Percentiles rank a stretch among this genome's conserved stretches.
phyloP scores from a whole-genome alignment of 2,797 vertebrate genomes.

The Ctenochaetus hawaiiensis region DNA sequence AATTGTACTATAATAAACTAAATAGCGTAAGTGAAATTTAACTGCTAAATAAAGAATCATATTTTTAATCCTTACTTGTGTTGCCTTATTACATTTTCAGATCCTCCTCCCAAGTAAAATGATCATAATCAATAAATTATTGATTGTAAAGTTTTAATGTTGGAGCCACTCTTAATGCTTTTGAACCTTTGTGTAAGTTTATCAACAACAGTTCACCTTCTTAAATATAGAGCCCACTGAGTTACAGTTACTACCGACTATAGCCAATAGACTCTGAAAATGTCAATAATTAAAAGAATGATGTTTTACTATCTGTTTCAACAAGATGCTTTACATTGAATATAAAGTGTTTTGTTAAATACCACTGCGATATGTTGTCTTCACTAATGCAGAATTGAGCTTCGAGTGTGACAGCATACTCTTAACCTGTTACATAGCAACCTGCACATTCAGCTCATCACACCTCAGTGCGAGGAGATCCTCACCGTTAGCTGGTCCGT shows the following conservation, averaged over 20 bases:
- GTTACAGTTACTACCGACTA: neutral
- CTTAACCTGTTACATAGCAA: constrained; percentile 17
- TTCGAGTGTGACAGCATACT: neutral
- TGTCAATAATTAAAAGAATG: neutral
- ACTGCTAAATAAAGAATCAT: neutral
- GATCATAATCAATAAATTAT: neutral
- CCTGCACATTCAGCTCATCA: neutral
- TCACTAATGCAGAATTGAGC: neutral
- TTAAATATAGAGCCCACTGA: neutral
- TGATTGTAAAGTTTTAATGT: neutral
- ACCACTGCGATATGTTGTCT: too few species aligned
- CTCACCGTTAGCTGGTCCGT: constrained; percentile 83
- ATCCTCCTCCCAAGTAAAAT: neutral
- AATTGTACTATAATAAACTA: too few species aligned
- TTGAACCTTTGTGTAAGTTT: neutral
- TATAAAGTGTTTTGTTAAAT: too few species aligned
- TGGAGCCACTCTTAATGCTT: neutral
- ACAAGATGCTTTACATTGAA: too few species aligned
- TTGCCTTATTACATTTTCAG: neutral
- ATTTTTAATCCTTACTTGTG: neutral
- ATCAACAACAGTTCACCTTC: neutral
- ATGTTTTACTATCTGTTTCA: neutral
- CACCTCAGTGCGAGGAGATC: too few species aligned
- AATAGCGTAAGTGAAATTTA: neutral
- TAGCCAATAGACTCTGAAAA: neutral